Conservation (phyloP, 2,888 invertebrate species). For the Nysson spinosus region DNA sequence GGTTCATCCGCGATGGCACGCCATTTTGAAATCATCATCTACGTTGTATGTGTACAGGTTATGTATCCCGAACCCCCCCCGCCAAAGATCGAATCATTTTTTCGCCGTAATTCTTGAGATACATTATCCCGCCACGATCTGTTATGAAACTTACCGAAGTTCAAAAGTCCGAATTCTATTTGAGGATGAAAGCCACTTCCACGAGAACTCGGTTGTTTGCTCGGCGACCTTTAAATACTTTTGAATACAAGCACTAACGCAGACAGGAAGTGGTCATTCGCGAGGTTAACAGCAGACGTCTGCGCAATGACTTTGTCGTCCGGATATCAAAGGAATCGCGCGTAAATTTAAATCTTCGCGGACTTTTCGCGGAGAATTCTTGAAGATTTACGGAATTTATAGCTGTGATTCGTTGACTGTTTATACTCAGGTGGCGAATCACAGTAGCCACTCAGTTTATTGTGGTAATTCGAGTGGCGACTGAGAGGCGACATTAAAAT, state of each 20-base stretch:
- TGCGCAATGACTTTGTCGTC: conserved; percentile 20
- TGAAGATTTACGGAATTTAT: no score
- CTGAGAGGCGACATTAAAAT: no score
- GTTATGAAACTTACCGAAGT: conserved; percentile 52
- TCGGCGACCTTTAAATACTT: conserved; percentile 5
- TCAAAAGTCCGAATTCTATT: conserved; percentile 2
- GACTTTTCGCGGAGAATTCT: no score
- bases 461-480: no score
- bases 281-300: not conserved
- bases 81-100: conserved; percentile 4
- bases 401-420: no score
- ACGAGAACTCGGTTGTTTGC: conserved; percentile 9
- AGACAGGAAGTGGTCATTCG: conserved; percentile 34
- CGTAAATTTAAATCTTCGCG: not conserved
- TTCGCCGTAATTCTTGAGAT: not conserved
- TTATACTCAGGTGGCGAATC: no score
- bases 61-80: conserved; percentile 45
- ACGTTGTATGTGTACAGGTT: conserved; percentile 51
- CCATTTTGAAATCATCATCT: conserved; percentile 61
- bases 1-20: conserved; percentile 47
- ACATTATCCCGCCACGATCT: not conserved
- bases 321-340: conserved; percentile 22
- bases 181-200: not conserved
- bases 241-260: conserved; percentile 30
- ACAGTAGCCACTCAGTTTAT: no score